Base-by-base conservation (phyloP, 2,888 invertebrate species). In the Orchesella flavescens region DNA sequence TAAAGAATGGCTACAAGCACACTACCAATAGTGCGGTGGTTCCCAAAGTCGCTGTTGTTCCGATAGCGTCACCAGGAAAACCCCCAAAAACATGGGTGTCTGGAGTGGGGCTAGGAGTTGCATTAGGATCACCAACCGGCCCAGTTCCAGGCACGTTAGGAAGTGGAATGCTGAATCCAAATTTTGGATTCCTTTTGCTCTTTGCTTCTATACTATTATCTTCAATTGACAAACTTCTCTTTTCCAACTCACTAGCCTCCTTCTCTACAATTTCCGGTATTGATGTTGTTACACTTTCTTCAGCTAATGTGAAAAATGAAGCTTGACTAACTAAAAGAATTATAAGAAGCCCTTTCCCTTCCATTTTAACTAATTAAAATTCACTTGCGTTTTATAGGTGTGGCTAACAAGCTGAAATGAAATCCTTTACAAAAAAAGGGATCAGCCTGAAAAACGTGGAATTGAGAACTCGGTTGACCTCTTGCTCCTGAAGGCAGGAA, bases 11-110 rank as follows among this genome's bases (percentile, higher is more conserved):
- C n/a, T n/a, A n/a, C n/a, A n/a, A n/a, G n/a, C 34, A 34, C 7
- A 34, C 46, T 59, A 87, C 87, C 80, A 87, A 61, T 17, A 86
- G 71, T 65, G 85, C 85, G 17, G 87, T 84, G 24, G 87, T 82
- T 53, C 86, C 87, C 43, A 87, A 17, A 1, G 86, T 73, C 1
- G 84, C 83, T 15, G 79, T 75, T 2, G 79, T 59, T 17, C 79
- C 79, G 7, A 59, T 0, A 2, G 57, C 49, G 46, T 83, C 73
- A 15, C 68, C 74, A 19, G 73, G 15, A 34, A 73, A 43, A 13
- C 80, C 83, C 9, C 76, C 75, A 59, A 76, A 76, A 0, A 68
- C 23, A 24, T 74, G 23, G 7, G 63, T 79, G 19, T 79, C 84
- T 19, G 66, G 76, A 61, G 15, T 66, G 0, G 80, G 82, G 34